phyloP scores from a whole-genome alignment of 2,888 invertebrate species.

The Leptopilina drosophilae region DNA sequence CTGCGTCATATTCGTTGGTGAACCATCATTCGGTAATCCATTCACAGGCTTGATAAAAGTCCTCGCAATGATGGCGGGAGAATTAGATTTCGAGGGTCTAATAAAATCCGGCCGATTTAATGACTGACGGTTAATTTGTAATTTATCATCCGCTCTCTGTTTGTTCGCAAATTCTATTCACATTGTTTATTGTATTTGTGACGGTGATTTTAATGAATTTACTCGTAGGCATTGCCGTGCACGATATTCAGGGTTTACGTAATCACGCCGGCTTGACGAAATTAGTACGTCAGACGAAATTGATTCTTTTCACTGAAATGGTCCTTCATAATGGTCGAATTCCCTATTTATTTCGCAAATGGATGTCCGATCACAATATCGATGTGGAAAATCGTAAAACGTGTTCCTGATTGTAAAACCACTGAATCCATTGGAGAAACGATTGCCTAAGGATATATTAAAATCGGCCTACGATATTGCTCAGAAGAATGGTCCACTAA shows the following conservation, averaged over 20 bases:
- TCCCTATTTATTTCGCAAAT: constrained; percentile 72
- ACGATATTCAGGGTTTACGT: constrained; percentile 76
- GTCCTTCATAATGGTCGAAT: constrained; percentile 76
- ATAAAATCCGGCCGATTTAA: constrained; percentile 69
- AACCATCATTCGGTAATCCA: constrained; percentile 73
- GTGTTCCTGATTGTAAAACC: constrained; percentile 77
- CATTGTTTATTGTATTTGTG: constrained; percentile 74
- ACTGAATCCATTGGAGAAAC: constrained; percentile 76
- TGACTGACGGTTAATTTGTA: constrained; percentile 66
- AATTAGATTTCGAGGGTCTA: constrained; percentile 73
- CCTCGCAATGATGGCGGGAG: constrained; percentile 76
- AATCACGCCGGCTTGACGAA: constrained; percentile 78
- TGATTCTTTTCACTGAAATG: constrained; percentile 77
- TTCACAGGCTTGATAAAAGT: constrained; percentile 74
- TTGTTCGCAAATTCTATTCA: constrained; percentile 74
- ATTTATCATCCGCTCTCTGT: constrained; percentile 73
- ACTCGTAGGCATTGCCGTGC: constrained; percentile 76
- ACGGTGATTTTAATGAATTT: constrained; percentile 76
- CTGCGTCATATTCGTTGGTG: constrained; percentile 75
- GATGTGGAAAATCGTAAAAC: constrained; percentile 75
- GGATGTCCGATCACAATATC: constrained; percentile 75
- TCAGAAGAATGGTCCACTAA: constrained; percentile 68
- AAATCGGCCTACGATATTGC: constrained; percentile 77
- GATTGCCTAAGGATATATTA: constrained; percentile 76
- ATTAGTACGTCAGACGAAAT: constrained; percentile 77